Base-by-base conservation (phyloP, 2,113 vertebrate species). In the Oenanthe melanoleuca region DNA sequence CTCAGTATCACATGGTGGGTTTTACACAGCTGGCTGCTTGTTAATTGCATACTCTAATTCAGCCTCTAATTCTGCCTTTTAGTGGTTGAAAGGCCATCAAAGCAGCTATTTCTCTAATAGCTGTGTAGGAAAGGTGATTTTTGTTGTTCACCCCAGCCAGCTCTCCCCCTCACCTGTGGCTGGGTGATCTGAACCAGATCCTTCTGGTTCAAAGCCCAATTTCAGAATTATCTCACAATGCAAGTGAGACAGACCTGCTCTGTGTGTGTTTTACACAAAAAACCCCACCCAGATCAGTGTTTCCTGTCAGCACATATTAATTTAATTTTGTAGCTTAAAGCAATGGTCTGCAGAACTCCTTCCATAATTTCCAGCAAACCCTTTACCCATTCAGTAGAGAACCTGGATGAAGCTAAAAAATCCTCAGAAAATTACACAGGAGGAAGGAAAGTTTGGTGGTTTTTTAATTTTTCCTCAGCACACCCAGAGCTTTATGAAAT, bases 41-140 rank as follows among this genome's bases (percentile, higher is more conserved):
- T 93, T 96, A 93, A 93, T 94, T 96, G 92, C 95, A 96, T 74
- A 67, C 47, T 86, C 80, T 86, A 86, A 89, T 88, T 89, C 67
- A 86, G 49, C 56, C 79, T 82, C 92, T 96, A 71, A 83, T 92
- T 88, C 79, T 80, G 28, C 59, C 67, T 90, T 94, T 88, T 80
- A 88, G 64, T 92, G 83, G 40, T 60, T 88, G 82, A 88, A 80
- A 85, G 18, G 52, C 75, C 71, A 78, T 83, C 77, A 94, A 92
- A 90, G 64, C 86, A 83, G 67, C 49, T 80, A 52, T 80, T 97
- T 95, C 69, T 63, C 60, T 86, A 94, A 84, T 60, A 88, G 74
- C 44, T 90, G 21, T 80, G 80, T 28, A 80, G 72, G 34, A 77
- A 90, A 94, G 38, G 42, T 73, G 52, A 59, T 77, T 66, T 88